These are phyloP conservation scores for Eristalis pertinax DNA, from an alignment of 2,888 invertebrate genomes.

Conservation along the genomic window DNA sequence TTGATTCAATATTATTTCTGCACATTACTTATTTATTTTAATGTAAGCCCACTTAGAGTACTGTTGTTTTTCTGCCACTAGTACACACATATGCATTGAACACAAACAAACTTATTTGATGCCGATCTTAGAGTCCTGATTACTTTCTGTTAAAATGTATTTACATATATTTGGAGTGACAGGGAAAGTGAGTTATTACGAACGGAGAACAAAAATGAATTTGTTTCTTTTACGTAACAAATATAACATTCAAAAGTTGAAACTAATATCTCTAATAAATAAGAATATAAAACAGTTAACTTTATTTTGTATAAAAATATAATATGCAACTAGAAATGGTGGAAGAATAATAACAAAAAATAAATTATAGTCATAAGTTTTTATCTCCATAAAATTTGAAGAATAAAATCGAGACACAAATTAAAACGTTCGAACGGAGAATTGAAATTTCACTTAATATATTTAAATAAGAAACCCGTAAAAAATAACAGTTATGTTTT, in stretches of 20 bases:
- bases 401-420: conserved; percentile 45
- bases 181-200: conserved; percentile 21
- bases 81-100: conserved; percentile 6
- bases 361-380: conserved; percentile 48
- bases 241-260: conserved; percentile 20
- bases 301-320: conserved; percentile 73
- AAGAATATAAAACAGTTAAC: conserved; percentile 64
- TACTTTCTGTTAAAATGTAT: conserved; percentile 7
- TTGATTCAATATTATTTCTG: background rate
- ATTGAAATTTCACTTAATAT: conserved; percentile 65
- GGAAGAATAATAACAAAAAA: conserved; percentile 50
- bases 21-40: background rate
- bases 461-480: conserved; percentile 61
- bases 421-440: conserved; percentile 61
- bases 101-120: background rate
- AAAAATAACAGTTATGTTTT: conserved; percentile 59
- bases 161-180: conserved; percentile 29
- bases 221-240: conserved; percentile 34
- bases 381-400: conserved; percentile 65
- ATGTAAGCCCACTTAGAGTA: no score
- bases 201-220: background rate
- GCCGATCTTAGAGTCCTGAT: conserved; percentile 1
- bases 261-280: conserved; percentile 59
- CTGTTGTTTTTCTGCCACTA: background rate
- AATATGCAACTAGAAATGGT: conserved; percentile 67